Conservation (phyloP, 2,797 vertebrate species). For the Simalia tracyae region DNA sequence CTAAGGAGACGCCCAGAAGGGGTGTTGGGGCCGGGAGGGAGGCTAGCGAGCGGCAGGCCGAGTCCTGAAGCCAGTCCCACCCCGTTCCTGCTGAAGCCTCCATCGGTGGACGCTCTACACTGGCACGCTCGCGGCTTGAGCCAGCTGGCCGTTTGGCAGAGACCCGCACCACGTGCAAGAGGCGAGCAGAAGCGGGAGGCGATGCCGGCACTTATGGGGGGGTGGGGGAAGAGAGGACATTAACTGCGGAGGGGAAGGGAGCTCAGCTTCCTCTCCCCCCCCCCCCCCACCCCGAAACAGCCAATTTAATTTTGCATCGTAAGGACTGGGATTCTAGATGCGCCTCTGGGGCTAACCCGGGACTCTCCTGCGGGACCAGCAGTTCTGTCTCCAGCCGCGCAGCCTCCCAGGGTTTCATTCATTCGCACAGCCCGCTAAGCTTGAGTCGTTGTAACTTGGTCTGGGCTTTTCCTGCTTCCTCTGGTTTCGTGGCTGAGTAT, state of each 20-base stretch:
- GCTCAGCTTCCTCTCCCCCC: constrained; percentile 70
- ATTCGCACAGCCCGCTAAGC: too few species aligned
- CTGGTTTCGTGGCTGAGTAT: not conserved
- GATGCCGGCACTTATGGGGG: not conserved
- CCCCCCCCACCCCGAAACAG: too few species aligned
- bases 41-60: not conserved
- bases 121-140: not conserved
- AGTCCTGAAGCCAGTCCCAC: not conserved
- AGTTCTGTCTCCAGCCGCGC: not conserved
- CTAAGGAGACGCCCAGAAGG: not conserved
- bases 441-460: not conserved
- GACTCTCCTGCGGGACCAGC: not conserved
- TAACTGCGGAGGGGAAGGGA: constrained; percentile 80
- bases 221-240: not conserved
- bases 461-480: not conserved
- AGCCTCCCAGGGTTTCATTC: not conserved
- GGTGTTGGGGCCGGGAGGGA: not conserved
- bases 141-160: not conserved
- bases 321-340: not conserved
- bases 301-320: not conserved
- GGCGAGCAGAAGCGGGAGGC: not conserved
- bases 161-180: too few species aligned
- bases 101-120: not conserved
- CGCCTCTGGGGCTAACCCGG: not conserved
- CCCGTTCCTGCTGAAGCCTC: not conserved